phyloP scores from a whole-genome alignment of 1,140 invertebrate genomes.

The Teleopsis dalmanni region DNA sequence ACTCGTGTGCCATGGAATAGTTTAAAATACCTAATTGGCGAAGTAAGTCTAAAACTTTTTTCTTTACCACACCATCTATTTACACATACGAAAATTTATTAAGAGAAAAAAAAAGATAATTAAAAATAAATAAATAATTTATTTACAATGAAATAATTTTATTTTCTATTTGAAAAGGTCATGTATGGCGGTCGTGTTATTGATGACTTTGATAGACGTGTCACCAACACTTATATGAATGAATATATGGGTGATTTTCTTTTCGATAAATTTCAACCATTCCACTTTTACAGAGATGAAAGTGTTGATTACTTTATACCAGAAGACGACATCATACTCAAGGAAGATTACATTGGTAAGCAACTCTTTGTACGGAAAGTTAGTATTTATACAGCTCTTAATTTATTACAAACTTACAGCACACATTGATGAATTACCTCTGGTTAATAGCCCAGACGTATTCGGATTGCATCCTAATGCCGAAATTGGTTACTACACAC shows the following conservation, averaged over 20 bases:
- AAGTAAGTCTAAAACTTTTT: conserved; percentile 49
- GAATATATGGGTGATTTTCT: conserved; percentile 91
- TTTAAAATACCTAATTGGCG: conserved; percentile 84
- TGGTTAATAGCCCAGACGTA: conserved; percentile 73
- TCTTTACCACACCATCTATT: not conserved
- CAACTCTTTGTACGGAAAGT: not conserved
- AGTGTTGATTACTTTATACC: conserved; percentile 73
- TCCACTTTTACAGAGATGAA: conserved; percentile 75
- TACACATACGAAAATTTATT: not conserved
- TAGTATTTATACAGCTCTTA: not conserved
- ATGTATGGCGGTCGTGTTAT: conserved; percentile 91
- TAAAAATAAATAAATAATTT: not conserved
- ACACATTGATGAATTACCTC: conserved; percentile 61
- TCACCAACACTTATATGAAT: conserved; percentile 81
- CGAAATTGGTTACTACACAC: conserved; percentile 85
- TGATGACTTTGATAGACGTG: conserved; percentile 78
- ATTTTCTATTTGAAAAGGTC: conserved; percentile 50
- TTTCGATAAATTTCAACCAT: conserved; percentile 81
- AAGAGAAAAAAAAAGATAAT: not conserved
- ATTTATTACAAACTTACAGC: conserved; percentile 16
- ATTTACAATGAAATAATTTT: not conserved
- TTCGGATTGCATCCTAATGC: conserved; percentile 88
- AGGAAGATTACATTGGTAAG: conserved; percentile 64
- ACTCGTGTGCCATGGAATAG: conserved; percentile 73
- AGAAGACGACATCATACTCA: conserved; percentile 49